phyloP scores from a whole-genome alignment of 35 echinoderm and acorn worm species.

The Stichopus chloronotus region DNA sequence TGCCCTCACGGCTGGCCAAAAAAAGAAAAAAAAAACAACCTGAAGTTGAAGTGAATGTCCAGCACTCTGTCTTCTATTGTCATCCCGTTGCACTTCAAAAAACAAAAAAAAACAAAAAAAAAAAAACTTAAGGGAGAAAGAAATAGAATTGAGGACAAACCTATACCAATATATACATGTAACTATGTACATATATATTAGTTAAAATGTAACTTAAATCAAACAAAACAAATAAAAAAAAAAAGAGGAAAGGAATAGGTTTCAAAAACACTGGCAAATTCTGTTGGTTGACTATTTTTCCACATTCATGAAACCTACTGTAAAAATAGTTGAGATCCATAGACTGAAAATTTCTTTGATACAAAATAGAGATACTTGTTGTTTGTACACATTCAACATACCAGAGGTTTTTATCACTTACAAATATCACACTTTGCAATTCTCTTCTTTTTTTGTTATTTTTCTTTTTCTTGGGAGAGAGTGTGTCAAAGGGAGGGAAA shows the following conservation, averaged over 20 bases:
- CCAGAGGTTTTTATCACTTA: neutral
- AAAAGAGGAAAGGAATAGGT: neutral
- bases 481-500: neutral
- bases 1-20: neutral
- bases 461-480: neutral
- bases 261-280: neutral
- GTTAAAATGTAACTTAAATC: conserved; percentile 10
- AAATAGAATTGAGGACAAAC: conserved; percentile 20
- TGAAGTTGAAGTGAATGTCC: neutral
- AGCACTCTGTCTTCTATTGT: neutral
- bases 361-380: neutral
- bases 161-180: conserved; percentile 63
- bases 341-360: conserved; percentile 9
- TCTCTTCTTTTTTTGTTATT: neutral
- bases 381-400: neutral
- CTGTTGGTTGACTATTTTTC: neutral
- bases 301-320: conserved; percentile 12
- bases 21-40: neutral
- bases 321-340: conserved; percentile 11
- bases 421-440: neutral
- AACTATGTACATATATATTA: conserved; percentile 51
- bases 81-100: neutral
- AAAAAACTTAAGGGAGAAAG: neutral
- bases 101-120: neutral
- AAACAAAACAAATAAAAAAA: neutral